A percentile compares a stretch with the other conserved stretches of the same genome.
Conservation (phyloP, 2,888 invertebrate species). For the Incurvaria masculella region DNA sequence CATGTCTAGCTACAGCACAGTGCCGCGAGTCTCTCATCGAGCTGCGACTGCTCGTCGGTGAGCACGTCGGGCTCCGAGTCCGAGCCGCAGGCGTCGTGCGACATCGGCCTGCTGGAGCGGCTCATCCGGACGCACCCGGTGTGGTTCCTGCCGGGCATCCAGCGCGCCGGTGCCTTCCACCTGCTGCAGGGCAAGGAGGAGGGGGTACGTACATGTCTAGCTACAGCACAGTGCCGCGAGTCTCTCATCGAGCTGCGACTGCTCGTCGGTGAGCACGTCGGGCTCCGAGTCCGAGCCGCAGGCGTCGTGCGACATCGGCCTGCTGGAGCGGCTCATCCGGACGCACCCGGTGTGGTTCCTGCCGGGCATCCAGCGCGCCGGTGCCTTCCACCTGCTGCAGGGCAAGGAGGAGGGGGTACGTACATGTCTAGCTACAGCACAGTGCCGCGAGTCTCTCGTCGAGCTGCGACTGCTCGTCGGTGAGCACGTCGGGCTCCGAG, state of each 20-base stretch:
- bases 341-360: conserved; percentile 96
- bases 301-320: conserved; percentile 82
- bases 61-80: conserved; percentile 54
- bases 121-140: conserved; percentile 90
- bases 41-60: conserved; percentile 58
- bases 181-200: conserved; percentile 91
- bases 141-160: conserved; percentile 94
- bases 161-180: conserved; percentile 90
- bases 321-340: too few relatives aligned
- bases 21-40: conserved; percentile 66
- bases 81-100: conserved; percentile 74
- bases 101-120: too few relatives aligned
- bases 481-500: conserved; percentile 52
- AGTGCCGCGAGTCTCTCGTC: conserved; percentile 67
- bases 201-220: too few relatives aligned
- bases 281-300: conserved; percentile 61
- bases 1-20: too few relatives aligned
- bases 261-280: conserved; percentile 53
- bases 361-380: conserved; percentile 88
- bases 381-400: conserved; percentile 90
- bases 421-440: too few relatives aligned
- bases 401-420: too few relatives aligned
- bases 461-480: conserved; percentile 59
- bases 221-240: conserved; percentile 67
- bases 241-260: conserved; percentile 63